These are phyloP conservation scores for Crypturellus tataupa DNA, from an alignment of 2,797 vertebrate species.

Conservation along the genomic window DNA sequence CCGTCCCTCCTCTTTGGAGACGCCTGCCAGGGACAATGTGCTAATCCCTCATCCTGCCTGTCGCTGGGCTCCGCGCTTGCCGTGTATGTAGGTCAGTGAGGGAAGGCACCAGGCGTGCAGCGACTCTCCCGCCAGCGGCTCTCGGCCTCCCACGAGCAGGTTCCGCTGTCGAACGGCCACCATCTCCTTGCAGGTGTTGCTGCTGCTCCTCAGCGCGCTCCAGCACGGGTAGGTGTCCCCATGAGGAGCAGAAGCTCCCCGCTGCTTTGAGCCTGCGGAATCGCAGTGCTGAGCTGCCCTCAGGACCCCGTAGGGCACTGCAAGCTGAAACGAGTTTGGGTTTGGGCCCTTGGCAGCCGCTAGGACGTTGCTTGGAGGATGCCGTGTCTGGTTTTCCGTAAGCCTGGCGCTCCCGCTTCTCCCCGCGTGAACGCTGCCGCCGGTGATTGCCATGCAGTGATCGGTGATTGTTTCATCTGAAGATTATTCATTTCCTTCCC, in stretches of 20 bases:
- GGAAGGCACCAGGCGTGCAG: rapidly evolving
- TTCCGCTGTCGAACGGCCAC: background rate
- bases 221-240: rapidly evolving
- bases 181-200: rapidly evolving
- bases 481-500: conserved; percentile 60
- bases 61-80: rapidly evolving
- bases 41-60: background rate
- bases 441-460: conserved; percentile 55
- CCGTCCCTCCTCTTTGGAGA: background rate
- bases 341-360: background rate
- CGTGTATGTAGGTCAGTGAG: background rate
- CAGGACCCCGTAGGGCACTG: rapidly evolving
- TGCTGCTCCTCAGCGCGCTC: background rate
- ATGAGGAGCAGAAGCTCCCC: background rate
- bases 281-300: rapidly evolving
- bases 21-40: rapidly evolving
- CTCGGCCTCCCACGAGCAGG: no score
- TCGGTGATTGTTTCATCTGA: conserved; percentile 78
- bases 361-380: background rate
- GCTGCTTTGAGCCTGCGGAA: background rate
- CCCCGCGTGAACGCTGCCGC: background rate
- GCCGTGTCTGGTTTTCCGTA: background rate
- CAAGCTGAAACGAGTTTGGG: background rate
- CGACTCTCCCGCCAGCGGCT: rapidly evolving
- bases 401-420: rapidly evolving